Evolutionary conservation across 92 coral and sea anemone genomes (phyloP).

Genomic region (Palythoa grandis): DNA sequence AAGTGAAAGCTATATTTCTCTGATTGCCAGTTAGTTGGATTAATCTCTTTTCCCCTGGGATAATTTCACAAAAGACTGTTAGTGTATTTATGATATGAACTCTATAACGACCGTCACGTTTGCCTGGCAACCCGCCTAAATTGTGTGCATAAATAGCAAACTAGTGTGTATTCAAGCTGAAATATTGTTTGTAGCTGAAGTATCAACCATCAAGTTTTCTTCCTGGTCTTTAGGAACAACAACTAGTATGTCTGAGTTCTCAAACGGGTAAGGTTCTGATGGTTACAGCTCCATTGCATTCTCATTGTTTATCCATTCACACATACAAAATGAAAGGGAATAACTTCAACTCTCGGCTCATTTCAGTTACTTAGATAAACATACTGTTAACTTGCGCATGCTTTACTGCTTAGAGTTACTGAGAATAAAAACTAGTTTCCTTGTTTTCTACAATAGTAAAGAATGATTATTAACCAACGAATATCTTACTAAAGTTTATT

Average conservation of each 20-base stretch:
- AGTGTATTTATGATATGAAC: neutral
- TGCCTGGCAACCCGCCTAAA: neutral
- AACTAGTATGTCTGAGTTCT: neutral
- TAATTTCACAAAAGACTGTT: neutral
- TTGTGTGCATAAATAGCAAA: neutral
- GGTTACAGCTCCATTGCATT: neutral
- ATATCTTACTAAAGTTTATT: too few species aligned
- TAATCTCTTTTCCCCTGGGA: conserved; percentile 24
- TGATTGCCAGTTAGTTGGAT: neutral
- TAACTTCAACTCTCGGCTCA: neutral
- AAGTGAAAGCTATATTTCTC: neutral
- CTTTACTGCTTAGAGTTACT: neutral
- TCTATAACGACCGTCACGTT: neutral
- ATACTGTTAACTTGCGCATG: neutral
- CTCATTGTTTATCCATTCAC: neutral
- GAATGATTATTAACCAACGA: too few species aligned
- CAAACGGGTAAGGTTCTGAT: neutral
- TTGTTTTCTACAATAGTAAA: too few species aligned
- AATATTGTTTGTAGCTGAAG: neutral
- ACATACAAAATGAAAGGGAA: neutral
- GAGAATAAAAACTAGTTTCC: neutral
- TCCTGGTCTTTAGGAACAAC: too few species aligned
- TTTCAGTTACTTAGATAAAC: neutral
- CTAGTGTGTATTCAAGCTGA: neutral
- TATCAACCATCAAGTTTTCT: neutral